Evolutionary conservation across 1,140 invertebrate genomes (phyloP), one percentile per base, ranked within the genome.

Genomic region (Rhynchophorus ferrugineus): DNA sequence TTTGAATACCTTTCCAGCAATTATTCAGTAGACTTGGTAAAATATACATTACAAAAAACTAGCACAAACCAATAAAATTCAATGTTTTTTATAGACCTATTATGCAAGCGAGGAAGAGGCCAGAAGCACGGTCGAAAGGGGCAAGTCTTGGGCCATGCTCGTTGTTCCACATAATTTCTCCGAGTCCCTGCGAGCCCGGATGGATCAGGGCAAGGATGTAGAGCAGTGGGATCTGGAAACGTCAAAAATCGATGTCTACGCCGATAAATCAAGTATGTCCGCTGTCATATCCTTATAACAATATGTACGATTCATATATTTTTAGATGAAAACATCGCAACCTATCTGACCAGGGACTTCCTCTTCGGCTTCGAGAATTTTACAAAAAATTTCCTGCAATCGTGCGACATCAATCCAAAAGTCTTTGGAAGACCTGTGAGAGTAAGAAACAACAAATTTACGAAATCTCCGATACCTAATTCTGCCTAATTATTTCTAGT

Each of bases 241-340:
- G 41, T 91, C 89, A 42, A 84, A 89, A 63, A 81, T 95, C 24
- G 74, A 82, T 61, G 82, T 95, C 17, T 87, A 84, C 79, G 75
- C 92, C 43, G 92, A 96, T 69, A 91, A 91, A 83, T 94, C 91
- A 22, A 91, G 84, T 87, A 73, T 79, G 76, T 73, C n/a, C n/a
- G n/a, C 9, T 38, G 1, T 3, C 8, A 38, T 3, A 16, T 8
- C 8, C 8, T 6, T 33, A 39, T 21, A 20, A 8, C n/a, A 42
- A 19, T 42, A 42, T 42, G 11, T n/a, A 16, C 7, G 11, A 2
- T 43, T 39, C 29, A 45, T 18, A 22, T 17, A 29, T 46, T 6
- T 16, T 44, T 61, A 86, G 84, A 94, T 78, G 88, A 94, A 69
- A 90, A 93, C 73, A 91, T 95, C 51, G 85, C 88, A 1, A 76